phyloP scores from a whole-genome alignment of 1,140 invertebrate species.

The Monomorium pharaonis region DNA sequence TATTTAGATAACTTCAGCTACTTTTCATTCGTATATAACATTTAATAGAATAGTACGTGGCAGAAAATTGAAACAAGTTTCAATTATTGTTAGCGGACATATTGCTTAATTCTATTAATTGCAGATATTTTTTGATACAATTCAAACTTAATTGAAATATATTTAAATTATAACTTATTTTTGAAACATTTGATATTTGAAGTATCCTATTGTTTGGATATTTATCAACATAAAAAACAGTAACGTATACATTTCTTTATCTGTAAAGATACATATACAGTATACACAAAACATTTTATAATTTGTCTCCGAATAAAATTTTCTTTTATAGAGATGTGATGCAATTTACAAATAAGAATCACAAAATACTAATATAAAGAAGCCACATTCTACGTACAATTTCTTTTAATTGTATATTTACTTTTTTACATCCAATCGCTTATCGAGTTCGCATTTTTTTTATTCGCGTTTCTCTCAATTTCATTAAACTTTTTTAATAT shows the following conservation, averaged over 20 bases:
- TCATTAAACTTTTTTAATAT: constrained; percentile 45
- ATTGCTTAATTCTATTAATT: background rate
- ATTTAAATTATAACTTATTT: background rate
- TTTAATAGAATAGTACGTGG: constrained; percentile 10
- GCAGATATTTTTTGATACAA: background rate
- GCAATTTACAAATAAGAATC: background rate
- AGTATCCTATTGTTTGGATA: background rate
- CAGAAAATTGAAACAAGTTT: background rate
- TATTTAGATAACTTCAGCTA: background rate
- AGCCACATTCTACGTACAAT: background rate
- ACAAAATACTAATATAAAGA: background rate
- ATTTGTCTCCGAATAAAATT: background rate
- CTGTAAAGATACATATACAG: background rate
- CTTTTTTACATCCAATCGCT: background rate
- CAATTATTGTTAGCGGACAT: background rate
- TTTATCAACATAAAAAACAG: background rate
- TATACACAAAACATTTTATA: background rate
- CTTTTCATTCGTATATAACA: background rate
- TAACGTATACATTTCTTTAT: background rate
- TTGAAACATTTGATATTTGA: background rate
- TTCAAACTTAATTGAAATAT: background rate
- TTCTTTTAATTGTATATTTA: background rate
- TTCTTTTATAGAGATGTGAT: background rate
- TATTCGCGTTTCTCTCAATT: background rate
- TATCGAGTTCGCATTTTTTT: background rate